phyloP scores from a whole-genome alignment of 2,797 vertebrate species.

The Acipenser transmontanus region DNA sequence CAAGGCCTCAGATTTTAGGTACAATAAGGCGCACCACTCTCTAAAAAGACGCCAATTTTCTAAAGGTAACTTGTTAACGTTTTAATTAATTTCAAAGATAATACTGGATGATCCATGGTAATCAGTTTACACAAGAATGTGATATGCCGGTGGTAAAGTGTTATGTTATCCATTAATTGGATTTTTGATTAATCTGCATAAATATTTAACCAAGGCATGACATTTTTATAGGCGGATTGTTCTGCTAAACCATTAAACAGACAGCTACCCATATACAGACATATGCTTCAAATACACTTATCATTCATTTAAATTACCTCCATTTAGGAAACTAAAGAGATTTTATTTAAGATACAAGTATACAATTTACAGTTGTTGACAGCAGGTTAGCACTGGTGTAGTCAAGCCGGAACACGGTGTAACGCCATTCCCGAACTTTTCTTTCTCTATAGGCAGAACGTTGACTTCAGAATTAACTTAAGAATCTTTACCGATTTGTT shows the following conservation, averaged over 20 bases:
- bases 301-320: constrained; percentile 53
- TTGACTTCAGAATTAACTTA: too few species aligned
- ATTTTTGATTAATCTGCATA: constrained; percentile 73
- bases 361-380: too few species aligned
- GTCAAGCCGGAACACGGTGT: too few species aligned
- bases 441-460: too few species aligned
- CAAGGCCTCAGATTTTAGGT: constrained; percentile 68
- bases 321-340: constrained; percentile 55
- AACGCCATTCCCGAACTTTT: too few species aligned
- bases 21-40: constrained; percentile 60
- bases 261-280: constrained; percentile 62
- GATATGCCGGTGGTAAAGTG: constrained; percentile 11
- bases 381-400: too few species aligned
- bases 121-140: constrained; percentile 58
- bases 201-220: constrained; percentile 78
- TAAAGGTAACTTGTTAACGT: constrained; percentile 58
- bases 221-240: constrained; percentile 76
- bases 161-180: constrained; percentile 59
- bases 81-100: constrained; percentile 68
- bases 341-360: too few species aligned
- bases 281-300: constrained; percentile 66
- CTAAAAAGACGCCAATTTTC: constrained; percentile 57
- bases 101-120: constrained; percentile 68
- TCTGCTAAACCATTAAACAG: constrained; percentile 61
- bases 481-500: too few species aligned